Base-by-base conservation (phyloP, 1,140 invertebrate species). In the Lordiphosa clarofinis region DNA sequence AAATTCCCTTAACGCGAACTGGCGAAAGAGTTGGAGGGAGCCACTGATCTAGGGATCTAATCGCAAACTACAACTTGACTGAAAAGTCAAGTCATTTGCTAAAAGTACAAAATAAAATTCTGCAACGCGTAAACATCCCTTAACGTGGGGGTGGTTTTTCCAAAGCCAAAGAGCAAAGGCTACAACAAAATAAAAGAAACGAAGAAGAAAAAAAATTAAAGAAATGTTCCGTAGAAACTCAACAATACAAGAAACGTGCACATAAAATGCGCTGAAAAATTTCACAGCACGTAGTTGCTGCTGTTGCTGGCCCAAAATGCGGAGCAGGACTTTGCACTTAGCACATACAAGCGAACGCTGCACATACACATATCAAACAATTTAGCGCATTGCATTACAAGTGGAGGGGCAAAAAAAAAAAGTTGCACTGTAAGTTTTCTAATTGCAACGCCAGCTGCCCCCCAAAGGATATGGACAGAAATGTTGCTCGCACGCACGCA, bases 31-130 rank as follows among this genome's bases (percentile, higher is more conserved):
- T 78, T 78, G 56, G 58, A 24, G 10, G 31, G n/a, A n/a, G 33
- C 33, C 19, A 12, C 15, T 10, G 21, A 21, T 21, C 21, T 21
- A 4, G 19, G 59, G 40, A 47, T 54, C 50, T 37, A 28, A 28
- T 28, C 4, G 5, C 0, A 49, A 64, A 63, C 49, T 54, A 64
- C 62, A 64, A 64, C 47, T 64, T 64, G 48, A 15, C 8, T 42
- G 6, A 78, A 82, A 73, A 82, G 78, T 82, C 78, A 84, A 82
- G 78, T 82, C 78, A 79, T 79, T 79, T 70, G 72, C 60, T 73
- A 67, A 79, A 78, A 28, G 74, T 73, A 79, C 54, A 63, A 55
- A 44, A 28, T 46, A 66, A 74, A 69, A 67, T 81, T 67, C 72
- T 82, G 58, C 43, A 63, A 56, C 68, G 61, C 61, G 82, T 72